Conservation (phyloP, 2,888 invertebrate genomes). For the Rhagophthalmus giganteus region DNA sequence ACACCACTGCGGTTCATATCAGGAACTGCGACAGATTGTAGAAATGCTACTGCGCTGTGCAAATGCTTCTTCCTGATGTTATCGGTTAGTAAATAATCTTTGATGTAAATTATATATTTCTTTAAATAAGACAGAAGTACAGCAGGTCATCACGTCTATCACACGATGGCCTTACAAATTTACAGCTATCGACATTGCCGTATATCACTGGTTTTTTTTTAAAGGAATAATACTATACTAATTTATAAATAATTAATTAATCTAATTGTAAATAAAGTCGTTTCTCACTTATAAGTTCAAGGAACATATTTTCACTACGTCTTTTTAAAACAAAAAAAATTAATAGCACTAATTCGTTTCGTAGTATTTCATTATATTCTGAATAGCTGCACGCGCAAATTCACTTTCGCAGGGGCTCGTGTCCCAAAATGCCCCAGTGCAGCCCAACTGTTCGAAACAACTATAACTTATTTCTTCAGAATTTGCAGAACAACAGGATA, state of each 20-base stretch:
- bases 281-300: not conserved
- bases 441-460: conserved; percentile 74
- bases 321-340: too few species aligned
- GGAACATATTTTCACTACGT: not conserved
- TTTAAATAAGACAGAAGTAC: not conserved
- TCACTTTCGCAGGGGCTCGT: conserved; percentile 69
- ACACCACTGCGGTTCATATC: conserved; percentile 35
- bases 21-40: conserved; percentile 38
- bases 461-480: conserved; percentile 57
- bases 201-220: not conserved
- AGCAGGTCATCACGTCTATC: too few species aligned
- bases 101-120: not conserved
- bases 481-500: conserved; percentile 68
- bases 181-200: not conserved
- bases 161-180: too few species aligned
- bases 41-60: conserved; percentile 5
- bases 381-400: conserved; percentile 62
- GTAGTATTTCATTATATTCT: conserved; percentile 48
- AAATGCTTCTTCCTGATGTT: not conserved
- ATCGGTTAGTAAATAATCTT: not conserved
- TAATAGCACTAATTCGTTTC: not conserved
- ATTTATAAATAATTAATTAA: not conserved
- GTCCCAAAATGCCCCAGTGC: conserved; percentile 75
- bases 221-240: not conserved
- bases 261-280: not conserved